Evolutionary conservation across 2,113 vertebrate species (phyloP).

Genomic region (Ptilorrhoa leucosticta): DNA sequence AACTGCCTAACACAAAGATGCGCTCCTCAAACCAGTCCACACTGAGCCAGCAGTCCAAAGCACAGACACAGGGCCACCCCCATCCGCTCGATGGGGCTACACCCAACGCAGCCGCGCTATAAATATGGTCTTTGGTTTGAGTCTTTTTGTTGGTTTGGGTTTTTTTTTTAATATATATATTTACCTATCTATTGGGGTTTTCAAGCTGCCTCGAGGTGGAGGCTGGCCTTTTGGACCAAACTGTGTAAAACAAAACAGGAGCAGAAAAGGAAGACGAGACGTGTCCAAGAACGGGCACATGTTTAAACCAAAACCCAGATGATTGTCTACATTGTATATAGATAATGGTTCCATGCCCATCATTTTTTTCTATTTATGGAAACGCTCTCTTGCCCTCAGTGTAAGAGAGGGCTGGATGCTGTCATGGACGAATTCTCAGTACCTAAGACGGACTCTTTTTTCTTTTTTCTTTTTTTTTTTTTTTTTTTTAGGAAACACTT

Average conservation of each 20-base stretch:
- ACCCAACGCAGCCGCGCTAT: slow-evolving; percentile 84
- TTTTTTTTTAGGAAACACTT: neutral
- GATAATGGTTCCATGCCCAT: slow-evolving; percentile 55
- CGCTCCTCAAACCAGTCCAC: slow-evolving; percentile 87
- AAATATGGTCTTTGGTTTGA: slow-evolving; percentile 48
- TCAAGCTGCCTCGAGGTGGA: slow-evolving; percentile 17
- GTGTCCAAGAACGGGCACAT: slow-evolving; percentile 36
- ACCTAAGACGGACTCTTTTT: slow-evolving; percentile 41
- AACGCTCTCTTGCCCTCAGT: slow-evolving; percentile 22
- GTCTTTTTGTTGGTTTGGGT: neutral
- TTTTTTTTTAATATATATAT: neutral
- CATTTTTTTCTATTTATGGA: slow-evolving; percentile 69
- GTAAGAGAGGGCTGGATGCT: slow-evolving; percentile 43
- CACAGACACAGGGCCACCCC: slow-evolving; percentile 78
- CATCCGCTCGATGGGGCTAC: slow-evolving; percentile 82
- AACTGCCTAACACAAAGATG: slow-evolving; percentile 98
- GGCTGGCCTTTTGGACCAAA: slow-evolving; percentile 59
- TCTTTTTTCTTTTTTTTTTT: neutral
- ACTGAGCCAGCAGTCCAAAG: slow-evolving; percentile 77
- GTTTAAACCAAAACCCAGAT: slow-evolving; percentile 61
- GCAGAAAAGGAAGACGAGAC: slow-evolving; percentile 43
- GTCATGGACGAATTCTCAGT: slow-evolving; percentile 40
- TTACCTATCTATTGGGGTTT: slow-evolving; percentile 21
- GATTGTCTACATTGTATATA: slow-evolving; percentile 59
- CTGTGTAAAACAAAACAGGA: slow-evolving; percentile 51